Percentiles rank a stretch among this genome's conserved stretches.
These are phyloP conservation scores for Drosophila mimica DNA, from an alignment of 2,888 invertebrate genomes.

Conservation along the genomic window DNA sequence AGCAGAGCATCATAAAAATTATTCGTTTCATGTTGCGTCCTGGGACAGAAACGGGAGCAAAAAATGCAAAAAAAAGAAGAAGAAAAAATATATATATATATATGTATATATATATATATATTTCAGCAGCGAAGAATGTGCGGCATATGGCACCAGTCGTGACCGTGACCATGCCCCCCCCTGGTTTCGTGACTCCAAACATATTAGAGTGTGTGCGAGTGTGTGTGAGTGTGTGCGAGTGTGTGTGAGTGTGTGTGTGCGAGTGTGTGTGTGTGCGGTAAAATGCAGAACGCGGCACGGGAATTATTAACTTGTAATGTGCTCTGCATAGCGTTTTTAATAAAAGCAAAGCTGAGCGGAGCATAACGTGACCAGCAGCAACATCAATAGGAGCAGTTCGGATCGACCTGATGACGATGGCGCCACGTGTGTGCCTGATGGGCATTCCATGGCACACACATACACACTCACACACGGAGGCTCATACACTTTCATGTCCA, in stretches of 20 bases:
- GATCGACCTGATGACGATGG: conserved; percentile 56
- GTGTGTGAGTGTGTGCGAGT: conserved; percentile 21
- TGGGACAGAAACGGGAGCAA: conserved; percentile 43
- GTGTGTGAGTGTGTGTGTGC: not conserved
- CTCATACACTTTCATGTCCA: conserved; percentile 80
- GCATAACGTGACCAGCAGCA: conserved; percentile 71
- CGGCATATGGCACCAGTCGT: conserved; percentile 71
- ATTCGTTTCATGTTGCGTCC: conserved; percentile 76
- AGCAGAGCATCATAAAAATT: conserved; percentile 79
- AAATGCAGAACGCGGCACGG: conserved; percentile 65
- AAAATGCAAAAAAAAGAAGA: not conserved
- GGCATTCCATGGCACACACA: conserved; percentile 52
- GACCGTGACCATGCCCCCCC: conserved; percentile 45
- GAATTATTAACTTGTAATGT: conserved; percentile 81
- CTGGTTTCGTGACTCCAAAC: conserved; percentile 5
- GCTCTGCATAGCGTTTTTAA: conserved; percentile 81
- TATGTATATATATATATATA: conserved; percentile 39
- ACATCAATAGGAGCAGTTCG: conserved; percentile 18
- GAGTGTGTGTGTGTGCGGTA: conserved; percentile 27
- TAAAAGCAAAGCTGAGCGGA: conserved; percentile 70
- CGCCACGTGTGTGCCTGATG: conserved; percentile 73
- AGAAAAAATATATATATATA: no score
- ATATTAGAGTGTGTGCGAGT: conserved; percentile 32
- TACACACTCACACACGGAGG: conserved; percentile 21
- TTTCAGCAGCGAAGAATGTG: conserved; percentile 66